Evolutionary conservation across 2,113 vertebrate genomes (phyloP).

Genomic region (Corvus cornix): DNA sequence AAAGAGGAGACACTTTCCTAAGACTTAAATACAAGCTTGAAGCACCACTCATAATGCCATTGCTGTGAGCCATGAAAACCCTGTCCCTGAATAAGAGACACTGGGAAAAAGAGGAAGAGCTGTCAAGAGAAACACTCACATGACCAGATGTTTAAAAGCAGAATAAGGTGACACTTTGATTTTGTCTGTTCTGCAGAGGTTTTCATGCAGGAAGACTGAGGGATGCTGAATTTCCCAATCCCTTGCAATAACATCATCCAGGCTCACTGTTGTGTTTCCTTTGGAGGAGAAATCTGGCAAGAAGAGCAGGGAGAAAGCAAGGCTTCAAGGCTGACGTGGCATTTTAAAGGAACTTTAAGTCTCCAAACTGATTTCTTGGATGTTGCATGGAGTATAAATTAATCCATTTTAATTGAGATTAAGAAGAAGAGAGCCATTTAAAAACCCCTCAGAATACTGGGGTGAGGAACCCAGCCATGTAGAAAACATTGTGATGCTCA

Average conservation of each 20-base stretch:
- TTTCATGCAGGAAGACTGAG: not conserved
- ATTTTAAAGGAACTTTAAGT: not conserved
- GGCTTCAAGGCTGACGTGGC: not conserved
- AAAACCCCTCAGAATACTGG: not conserved
- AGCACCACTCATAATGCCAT: not conserved
- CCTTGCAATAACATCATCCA: not conserved
- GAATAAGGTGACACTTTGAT: not conserved
- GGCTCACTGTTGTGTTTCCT: not conserved
- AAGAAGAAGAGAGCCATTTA: not conserved
- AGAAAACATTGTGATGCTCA: not conserved
- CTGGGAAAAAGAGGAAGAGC: not conserved
- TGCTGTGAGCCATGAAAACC: not conserved
- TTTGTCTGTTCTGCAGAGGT: not conserved
- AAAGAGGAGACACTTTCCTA: not conserved
- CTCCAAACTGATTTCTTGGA: not conserved
- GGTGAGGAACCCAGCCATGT: not conserved
- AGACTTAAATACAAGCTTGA: not conserved
- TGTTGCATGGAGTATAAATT: not conserved
- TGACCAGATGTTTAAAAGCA: not conserved
- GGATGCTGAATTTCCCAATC: not conserved
- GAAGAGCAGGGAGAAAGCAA: not conserved
- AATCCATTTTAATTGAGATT: not conserved
- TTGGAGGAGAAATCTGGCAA: not conserved
- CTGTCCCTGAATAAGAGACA: not conserved
- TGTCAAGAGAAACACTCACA: not conserved